These are phyloP conservation scores for Daubentonia madagascariensis DNA, from an alignment of 2,113 vertebrate species.

Conservation along the genomic window DNA sequence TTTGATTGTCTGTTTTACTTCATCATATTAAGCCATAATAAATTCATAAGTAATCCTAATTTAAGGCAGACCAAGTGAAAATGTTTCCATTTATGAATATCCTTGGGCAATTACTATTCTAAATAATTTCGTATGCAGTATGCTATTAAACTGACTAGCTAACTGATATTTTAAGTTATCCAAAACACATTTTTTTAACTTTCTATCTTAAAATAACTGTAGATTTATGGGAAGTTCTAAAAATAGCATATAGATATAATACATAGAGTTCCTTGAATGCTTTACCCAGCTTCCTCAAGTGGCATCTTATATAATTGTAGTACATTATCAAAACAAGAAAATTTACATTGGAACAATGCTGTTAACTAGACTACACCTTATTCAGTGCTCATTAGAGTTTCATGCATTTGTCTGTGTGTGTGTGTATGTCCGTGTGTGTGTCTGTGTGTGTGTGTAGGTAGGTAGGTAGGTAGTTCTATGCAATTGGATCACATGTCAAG, in stretches of 20 bases:
- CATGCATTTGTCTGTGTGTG: fast-evolving
- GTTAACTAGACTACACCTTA: neutral
- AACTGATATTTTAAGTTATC: neutral
- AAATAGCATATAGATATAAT: neutral
- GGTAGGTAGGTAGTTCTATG: neutral
- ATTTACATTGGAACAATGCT: neutral
- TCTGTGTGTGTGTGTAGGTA: neutral
- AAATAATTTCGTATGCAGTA: neutral
- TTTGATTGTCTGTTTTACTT: neutral
- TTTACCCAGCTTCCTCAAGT: neutral
- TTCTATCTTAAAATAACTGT: neutral
- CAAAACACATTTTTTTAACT: neutral
- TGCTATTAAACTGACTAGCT: neutral
- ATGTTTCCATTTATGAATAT: neutral
- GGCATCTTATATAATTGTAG: neutral
- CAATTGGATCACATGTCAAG: neutral
- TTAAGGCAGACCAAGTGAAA: neutral
- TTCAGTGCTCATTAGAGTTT: neutral
- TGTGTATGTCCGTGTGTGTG: neutral
- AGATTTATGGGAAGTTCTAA: neutral
- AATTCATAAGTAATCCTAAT: neutral
- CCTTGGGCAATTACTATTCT: neutral
- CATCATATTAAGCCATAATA: neutral
- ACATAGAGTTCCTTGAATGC: neutral
- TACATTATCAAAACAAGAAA: neutral